phyloP scores from a whole-genome alignment of 2,113 vertebrate genomes.

The Microtus montanus region DNA sequence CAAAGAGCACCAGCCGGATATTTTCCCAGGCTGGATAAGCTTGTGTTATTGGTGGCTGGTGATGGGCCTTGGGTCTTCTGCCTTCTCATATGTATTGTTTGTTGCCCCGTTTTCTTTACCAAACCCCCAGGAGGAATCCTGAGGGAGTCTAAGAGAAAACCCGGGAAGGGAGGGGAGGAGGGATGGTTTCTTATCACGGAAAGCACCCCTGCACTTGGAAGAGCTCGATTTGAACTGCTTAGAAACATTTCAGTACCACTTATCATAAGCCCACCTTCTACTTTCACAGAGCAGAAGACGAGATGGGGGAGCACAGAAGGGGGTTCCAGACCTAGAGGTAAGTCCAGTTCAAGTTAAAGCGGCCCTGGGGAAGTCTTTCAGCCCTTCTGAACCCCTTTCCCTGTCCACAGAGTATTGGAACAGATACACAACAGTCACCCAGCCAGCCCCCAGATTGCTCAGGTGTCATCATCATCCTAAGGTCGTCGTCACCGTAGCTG shows the following conservation, averaged over 20 bases:
- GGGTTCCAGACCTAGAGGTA: background rate
- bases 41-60: constrained; percentile 29
- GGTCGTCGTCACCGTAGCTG: no score
- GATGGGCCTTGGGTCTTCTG: constrained; percentile 4
- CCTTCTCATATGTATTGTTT: constrained; percentile 33
- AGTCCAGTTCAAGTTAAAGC: background rate
- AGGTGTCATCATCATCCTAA: no score
- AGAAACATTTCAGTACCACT: constrained; percentile 14
- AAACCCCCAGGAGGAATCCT: background rate
- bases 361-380: background rate
- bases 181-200: background rate
- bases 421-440: rapidly evolving
- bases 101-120: background rate
- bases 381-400: background rate
- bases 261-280: background rate
- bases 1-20: constrained; percentile 31
- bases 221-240: constrained; percentile 43
- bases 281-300: background rate
- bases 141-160: background rate
- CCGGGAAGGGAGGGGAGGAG: background rate
- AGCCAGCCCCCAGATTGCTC: background rate
- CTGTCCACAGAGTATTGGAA: background rate
- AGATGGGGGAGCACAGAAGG: background rate
- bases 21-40: background rate
- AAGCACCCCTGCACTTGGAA: background rate